These are phyloP conservation scores for Paedocypris micromegethes DNA, from an alignment of 2,797 vertebrate species.

Conservation along the genomic window DNA sequence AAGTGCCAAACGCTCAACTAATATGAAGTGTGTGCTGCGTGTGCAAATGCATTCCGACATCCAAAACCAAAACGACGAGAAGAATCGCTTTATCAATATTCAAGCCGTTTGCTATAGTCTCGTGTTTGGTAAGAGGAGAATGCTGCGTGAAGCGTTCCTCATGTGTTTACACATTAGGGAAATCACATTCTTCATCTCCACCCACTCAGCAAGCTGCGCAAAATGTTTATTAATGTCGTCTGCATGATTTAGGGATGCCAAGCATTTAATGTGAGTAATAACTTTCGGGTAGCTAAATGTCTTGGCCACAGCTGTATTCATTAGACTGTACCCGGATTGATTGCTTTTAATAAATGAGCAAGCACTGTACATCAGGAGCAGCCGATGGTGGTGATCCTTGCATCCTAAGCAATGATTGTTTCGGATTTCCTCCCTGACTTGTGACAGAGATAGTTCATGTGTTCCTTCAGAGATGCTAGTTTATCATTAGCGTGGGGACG, in stretches of 20 bases:
- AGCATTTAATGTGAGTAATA: conserved; percentile 27
- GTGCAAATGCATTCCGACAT: too few species aligned
- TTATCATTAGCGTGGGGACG: neutral
- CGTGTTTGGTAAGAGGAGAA: neutral
- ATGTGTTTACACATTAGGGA: conserved; percentile 28
- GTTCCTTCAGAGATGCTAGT: neutral
- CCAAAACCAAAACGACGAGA: too few species aligned
- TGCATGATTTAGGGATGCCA: conserved; percentile 23
- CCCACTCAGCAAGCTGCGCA: neutral
- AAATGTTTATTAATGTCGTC: conserved; percentile 36
- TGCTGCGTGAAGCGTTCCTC: conserved; percentile 7
- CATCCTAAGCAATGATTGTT: conserved; percentile 7
- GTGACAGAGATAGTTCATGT: conserved; percentile 1
- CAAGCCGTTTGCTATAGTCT: neutral
- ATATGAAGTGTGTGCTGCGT: too few species aligned
- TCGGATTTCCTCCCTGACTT: conserved; percentile 3
- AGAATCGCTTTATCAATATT: too few species aligned
- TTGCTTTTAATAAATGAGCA: conserved; percentile 36
- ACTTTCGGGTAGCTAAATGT: conserved; percentile 21
- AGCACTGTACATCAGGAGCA: conserved; percentile 22
- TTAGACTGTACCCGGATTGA: conserved; percentile 23
- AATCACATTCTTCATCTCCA: conserved; percentile 19
- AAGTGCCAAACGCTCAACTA: too few species aligned
- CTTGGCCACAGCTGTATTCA: conserved; percentile 28
- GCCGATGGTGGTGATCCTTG: conserved; percentile 6